Evolutionary conservation across 2,113 vertebrate species (phyloP), one percentile per base, ranked within the genome.

Genomic region (Anhinga anhinga): DNA sequence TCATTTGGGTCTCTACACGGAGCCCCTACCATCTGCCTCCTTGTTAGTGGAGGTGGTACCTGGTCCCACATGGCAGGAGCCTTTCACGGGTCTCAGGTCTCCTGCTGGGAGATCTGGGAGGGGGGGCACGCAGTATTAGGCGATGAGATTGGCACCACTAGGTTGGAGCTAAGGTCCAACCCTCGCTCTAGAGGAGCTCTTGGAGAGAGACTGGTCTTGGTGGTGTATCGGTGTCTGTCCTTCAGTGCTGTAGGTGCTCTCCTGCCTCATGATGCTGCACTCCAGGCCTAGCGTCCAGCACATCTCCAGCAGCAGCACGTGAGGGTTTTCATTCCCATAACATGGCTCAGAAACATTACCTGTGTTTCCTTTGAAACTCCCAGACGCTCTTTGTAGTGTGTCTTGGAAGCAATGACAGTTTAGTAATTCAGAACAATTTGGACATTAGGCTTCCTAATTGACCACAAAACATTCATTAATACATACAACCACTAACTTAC

Each of bases 331-430:
- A 0, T 17, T 63, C 56, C 55, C 42, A 13, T 11, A 53, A 67
- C 34, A 47, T 45, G 36, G 3, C 15, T 55, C 29, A 25, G 38
- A 79, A 19, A 59, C 15, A 12, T 30, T 13, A 49, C 36, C 45
- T 27, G 15, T 1, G 1, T 61, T 66, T 67, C 47, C 42, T 40
- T 38, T 21, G 38, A 30, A 62, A 15, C 22, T 36, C 42, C 36
- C 27, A 30, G 34, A 9, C 0, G 0, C 11, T n/a, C 4, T 44
- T 62, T 17, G 9, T 21, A 16, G 7, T 0, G 4, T n/a, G 10
- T 62, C 13, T 36, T 62, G 36, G 76, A 58, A 76, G 23, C 3
- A 62, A 20, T 16, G 27, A 82, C 27, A 58, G 10, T 63, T 77
- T 12, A 63, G 4, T 10, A 65, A 62, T 6, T 40, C 53, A 59